Base-by-base conservation (phyloP, 2,113 vertebrate genomes). In the Rattus rattus region DNA sequence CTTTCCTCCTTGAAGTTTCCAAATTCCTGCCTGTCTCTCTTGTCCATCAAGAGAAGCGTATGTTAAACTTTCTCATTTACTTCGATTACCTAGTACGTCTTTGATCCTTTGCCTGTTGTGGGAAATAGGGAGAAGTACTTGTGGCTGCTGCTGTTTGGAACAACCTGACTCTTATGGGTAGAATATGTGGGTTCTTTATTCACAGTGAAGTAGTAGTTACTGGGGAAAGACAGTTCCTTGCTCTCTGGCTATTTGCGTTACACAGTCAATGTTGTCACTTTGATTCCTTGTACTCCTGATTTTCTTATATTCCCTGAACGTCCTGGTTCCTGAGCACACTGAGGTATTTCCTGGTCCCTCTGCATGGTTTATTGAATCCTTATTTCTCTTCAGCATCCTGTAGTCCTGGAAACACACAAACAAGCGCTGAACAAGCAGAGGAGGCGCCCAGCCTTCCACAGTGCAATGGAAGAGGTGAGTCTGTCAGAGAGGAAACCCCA, bases 381-480 rank as follows among this genome's bases (percentile, higher is more conserved):
- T 92, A 20, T 75, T 43, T 79, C 92, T 86, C 24, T 67, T 75
- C 79, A 97, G 94, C 36, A 30, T 69, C 56, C 28, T n/a, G 33
- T 61, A 80, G 39, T 19, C 49, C 26, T 20, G 39, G 79, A 76
- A 14, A 36, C 81, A 19, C 49, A 11, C 79, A 87, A 17, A 17
- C n/a, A 56, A 90, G 13, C 4, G 10, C 47, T 7, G n/a, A 59
- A 59, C 65, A 61, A 54, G 26, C 33, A n/a, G 85, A 86, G 20
- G 85, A 75, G 56, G 12, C 14, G 16, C n/a, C 26, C 17, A 75
- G 56, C 70, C 72, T 52, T 0, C 13, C 24, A 30, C 39, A 39
- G 1, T 4, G 36, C 43, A 26, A 47, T 0, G 19, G 52, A 36
- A 52, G 63, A 87, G 30, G 26, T 3, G 9, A 33, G 49, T 39